Percentiles rank a stretch among this genome's conserved stretches.
Conservation (phyloP, 1,140 invertebrate genomes). For the Anadara kagoshimensis region DNA sequence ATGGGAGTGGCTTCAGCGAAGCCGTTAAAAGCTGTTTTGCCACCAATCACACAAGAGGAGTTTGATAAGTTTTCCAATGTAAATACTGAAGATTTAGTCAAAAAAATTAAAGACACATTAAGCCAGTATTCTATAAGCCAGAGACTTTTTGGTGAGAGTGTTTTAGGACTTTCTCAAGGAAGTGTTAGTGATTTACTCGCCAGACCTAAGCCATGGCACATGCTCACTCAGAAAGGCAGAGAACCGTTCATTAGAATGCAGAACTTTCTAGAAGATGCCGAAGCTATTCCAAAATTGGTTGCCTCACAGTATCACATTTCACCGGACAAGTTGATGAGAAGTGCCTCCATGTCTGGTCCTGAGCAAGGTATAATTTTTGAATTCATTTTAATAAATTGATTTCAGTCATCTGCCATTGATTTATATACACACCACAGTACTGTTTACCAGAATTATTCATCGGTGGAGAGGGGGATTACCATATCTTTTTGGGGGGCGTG, state of each 20-base stretch:
- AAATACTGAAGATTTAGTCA: conserved; percentile 98
- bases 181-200: conserved; percentile 98
- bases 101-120: conserved; percentile 95
- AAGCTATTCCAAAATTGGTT: conserved; percentile 96
- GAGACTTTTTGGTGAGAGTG: conserved; percentile 97
- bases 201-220: conserved; percentile 99
- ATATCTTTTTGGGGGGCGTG: no score
- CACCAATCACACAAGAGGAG: conserved; percentile 98
- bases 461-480: no score
- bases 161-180: conserved; percentile 90
- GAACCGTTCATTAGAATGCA: conserved; percentile 99
- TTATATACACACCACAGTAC: no score
- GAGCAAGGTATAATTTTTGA: no score
- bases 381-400: no score
- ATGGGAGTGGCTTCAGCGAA: conserved; percentile 79
- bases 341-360: conserved; percentile 26
- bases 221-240: conserved; percentile 97
- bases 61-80: conserved; percentile 99
- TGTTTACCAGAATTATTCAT: no score
- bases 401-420: no score
- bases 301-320: conserved; percentile 98
- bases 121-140: conserved; percentile 99
- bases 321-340: conserved; percentile 84
- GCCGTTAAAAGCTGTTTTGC: conserved; percentile 95
- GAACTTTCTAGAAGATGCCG: conserved; percentile 96